Conservation (phyloP, 2,888 invertebrate species). For the Scelioninae gen. 2 region DNA sequence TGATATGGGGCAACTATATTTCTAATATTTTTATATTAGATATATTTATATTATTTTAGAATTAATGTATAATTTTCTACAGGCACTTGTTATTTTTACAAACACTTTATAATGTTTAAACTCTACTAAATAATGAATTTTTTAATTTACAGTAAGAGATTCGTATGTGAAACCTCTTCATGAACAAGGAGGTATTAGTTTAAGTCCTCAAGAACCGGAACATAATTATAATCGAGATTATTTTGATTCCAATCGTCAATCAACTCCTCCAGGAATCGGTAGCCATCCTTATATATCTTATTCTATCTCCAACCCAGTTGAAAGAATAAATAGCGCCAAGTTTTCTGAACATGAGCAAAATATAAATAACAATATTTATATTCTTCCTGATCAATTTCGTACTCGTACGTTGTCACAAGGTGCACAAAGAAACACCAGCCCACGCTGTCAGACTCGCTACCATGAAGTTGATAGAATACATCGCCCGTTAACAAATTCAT, state of each 20-base stretch:
- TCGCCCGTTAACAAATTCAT: conserved; percentile 70
- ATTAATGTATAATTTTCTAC: background rate
- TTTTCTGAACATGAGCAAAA: conserved; percentile 70
- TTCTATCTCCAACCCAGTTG: conserved; percentile 62
- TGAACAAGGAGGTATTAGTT: conserved; percentile 69
- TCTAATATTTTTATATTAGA: too few relatives aligned
- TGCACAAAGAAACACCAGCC: conserved; percentile 64
- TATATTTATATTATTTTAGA: background rate
- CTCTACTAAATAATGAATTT: too few relatives aligned
- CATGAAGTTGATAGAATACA: conserved; percentile 67
- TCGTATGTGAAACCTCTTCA: conserved; percentile 65
- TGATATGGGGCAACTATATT: too few relatives aligned
- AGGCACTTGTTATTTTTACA: too few relatives aligned
- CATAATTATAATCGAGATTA: conserved; percentile 65
- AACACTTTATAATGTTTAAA: too few relatives aligned
- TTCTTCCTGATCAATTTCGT: conserved; percentile 72
- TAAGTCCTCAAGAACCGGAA: conserved; percentile 69
- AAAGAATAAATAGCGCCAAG: conserved; percentile 65
- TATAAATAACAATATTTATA: conserved; percentile 72
- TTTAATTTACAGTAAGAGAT: conserved; percentile 63
- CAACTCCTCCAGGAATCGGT: conserved; percentile 60
- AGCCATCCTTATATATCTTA: conserved; percentile 65
- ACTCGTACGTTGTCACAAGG: conserved; percentile 72
- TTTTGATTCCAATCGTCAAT: conserved; percentile 46
- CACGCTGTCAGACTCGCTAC: conserved; percentile 64